These are phyloP conservation scores for Notodonta ziczac DNA, from an alignment of 2,888 invertebrate genomes.

Conservation along the genomic window DNA sequence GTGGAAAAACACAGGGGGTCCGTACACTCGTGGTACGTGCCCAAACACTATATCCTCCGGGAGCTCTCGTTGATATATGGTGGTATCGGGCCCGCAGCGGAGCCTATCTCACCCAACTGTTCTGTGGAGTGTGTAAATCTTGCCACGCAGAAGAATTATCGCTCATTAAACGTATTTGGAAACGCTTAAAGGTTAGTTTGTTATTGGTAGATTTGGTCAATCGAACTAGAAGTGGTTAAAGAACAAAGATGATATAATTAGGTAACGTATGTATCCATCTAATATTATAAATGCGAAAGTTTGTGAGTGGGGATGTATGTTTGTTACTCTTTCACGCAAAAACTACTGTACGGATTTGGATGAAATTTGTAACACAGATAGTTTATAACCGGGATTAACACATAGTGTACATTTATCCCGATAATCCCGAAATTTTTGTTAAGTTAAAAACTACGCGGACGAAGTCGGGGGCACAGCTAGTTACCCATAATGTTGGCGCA, in stretches of 20 bases:
- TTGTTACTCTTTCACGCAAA: no score
- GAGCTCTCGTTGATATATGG: slow-evolving; percentile 48
- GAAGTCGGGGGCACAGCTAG: no score
- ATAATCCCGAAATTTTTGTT: no score
- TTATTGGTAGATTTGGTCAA: slow-evolving; percentile 17
- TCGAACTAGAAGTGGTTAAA: slow-evolving; percentile 16
- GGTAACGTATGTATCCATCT: no score
- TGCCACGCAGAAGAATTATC: slow-evolving; percentile 35
- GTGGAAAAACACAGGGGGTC: slow-evolving; percentile 40
- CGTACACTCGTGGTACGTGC: slow-evolving; percentile 49
- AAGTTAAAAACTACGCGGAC: no score
- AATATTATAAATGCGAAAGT: no score
- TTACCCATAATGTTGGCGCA: no score
- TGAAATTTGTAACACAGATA: no score
- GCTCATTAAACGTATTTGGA: slow-evolving; percentile 27
- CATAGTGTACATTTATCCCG: no score
- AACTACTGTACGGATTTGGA: no score
- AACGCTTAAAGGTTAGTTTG: slow-evolving; percentile 3
- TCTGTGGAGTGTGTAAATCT: slow-evolving; percentile 41
- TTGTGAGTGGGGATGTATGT: no score
- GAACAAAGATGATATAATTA: not conserved
- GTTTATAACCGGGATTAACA: no score
- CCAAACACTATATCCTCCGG: slow-evolving; percentile 41
- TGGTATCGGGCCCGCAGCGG: slow-evolving; percentile 20
- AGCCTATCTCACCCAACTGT: slow-evolving; percentile 23